These are phyloP conservation scores for rat (Rattus norvegicus) DNA, from an alignment of 2,113 vertebrate species.

Conservation along the genomic window GRCr8 NC_086029.1:35157001-35157500, in stretches of 20 bases:
- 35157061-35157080: neutral
- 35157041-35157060: neutral
- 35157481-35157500: neutral
- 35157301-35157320: neutral
- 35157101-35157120: neutral
- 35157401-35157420: neutral
- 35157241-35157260: neutral
- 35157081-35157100: neutral
- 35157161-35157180: neutral
- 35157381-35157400: neutral
- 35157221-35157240: neutral
- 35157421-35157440: neutral
- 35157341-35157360: neutral
- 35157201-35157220: neutral
- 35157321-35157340: neutral
- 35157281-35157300: neutral
- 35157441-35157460: neutral
- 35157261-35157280: neutral
- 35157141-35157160: neutral
- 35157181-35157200: neutral
- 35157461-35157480: neutral
- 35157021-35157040: neutral
- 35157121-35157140: neutral
- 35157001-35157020: neutral
- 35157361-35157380: neutral